A percentile compares a stretch with the other conserved stretches of the same genome.
Evolutionary conservation across 2,797 vertebrate species (phyloP).

Genomic region (Urocyon cinereoargenteus): DNA sequence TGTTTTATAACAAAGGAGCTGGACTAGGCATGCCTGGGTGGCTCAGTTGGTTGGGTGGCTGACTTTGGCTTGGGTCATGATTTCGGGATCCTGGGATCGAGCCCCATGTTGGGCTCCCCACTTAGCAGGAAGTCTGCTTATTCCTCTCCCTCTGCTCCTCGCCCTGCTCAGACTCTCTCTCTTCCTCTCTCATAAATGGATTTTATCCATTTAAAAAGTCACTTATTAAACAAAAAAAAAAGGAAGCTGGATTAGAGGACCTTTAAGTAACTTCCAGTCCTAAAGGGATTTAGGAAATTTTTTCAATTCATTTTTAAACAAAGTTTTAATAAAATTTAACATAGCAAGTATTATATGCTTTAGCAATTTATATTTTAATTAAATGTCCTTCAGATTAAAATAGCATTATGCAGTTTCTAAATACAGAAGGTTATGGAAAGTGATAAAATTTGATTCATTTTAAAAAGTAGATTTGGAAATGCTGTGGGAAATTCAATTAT

Average conservation of each 20-base stretch:
- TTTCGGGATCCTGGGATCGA: not conserved
- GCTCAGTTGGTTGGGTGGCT: not conserved
- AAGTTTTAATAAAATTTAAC: conserved; percentile 13
- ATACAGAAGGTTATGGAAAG: not conserved
- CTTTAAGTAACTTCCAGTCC: not conserved
- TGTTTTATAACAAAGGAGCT: not conserved
- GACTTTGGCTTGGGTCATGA: not conserved
- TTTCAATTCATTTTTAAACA: not conserved
- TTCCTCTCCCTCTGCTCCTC: not conserved
- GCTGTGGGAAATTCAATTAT: not conserved
- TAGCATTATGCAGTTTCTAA: conserved; percentile 10
- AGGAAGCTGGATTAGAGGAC: not conserved
- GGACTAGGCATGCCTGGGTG: not conserved
- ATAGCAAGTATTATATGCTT: not conserved
- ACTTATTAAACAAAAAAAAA: not conserved
- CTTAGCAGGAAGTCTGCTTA: not conserved
- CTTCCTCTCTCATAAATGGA: not conserved
- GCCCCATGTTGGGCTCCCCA: not conserved
- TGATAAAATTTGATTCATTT: not conserved
- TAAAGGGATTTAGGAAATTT: not conserved
- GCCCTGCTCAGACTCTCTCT: not conserved
- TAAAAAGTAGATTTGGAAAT: conserved; percentile 8
- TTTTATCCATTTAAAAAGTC: not conserved
- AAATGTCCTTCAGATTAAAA: conserved; percentile 42
- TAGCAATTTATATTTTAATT: conserved; percentile 3